Conservation (phyloP, 2,888 invertebrate genomes). For the Phoenoteleia sp. region DNA sequence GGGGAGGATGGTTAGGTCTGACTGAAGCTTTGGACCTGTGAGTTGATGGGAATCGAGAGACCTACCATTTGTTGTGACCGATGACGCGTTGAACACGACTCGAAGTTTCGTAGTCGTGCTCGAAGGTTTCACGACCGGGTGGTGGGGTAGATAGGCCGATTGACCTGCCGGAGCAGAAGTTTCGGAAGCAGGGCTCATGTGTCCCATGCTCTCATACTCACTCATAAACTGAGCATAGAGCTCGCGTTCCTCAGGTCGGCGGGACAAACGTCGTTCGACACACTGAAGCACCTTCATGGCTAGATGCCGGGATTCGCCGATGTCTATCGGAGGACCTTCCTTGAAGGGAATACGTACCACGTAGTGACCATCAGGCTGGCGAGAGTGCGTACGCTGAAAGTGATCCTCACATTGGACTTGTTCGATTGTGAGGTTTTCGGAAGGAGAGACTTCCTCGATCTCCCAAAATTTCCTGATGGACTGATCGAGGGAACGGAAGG, state of each 20-base stretch:
- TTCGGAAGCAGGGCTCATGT: not conserved
- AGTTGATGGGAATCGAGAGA: no score
- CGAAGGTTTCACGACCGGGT: no score
- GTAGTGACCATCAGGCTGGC: not conserved
- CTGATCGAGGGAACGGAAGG: no score
- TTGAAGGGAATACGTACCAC: constrained; percentile 3
- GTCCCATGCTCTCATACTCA: constrained; percentile 21
- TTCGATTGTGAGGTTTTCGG: not conserved
- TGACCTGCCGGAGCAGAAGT: no score
- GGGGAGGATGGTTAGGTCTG: no score
- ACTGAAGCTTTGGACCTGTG: no score
- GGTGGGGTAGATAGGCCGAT: not conserved
- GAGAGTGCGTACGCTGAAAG: not conserved
- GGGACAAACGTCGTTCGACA: not conserved
- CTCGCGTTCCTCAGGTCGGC: not conserved
- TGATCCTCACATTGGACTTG: not conserved
- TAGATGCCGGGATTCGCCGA: not conserved
- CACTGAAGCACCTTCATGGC: not conserved
- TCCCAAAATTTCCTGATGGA: no score
- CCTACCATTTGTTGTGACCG: no score
- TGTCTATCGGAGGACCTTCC: not conserved
- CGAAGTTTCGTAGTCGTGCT: not conserved
- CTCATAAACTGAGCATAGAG: not conserved
- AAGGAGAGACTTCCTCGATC: not conserved
- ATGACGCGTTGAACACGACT: no score